Base-by-base conservation (phyloP, 2,113 vertebrate species). In the Hemicordylus capensis region DNA sequence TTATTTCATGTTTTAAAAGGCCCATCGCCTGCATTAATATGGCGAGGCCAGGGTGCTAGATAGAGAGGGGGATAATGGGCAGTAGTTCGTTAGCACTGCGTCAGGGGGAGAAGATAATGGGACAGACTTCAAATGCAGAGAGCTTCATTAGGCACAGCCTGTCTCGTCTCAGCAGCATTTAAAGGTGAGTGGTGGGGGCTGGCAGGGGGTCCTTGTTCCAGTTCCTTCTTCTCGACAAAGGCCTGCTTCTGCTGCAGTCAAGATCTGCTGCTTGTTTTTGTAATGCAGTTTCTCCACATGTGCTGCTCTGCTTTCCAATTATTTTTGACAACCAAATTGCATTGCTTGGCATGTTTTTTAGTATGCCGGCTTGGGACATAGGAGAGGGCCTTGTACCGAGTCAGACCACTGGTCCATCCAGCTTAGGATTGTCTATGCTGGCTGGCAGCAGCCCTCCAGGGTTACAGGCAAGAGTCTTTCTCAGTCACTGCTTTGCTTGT, bases 71-170 rank as follows among this genome's bases (percentile, higher is more conserved):
- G 89, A 31, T 46, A 85, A 58, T 0, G 0, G 83, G 20, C 4
- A 26, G 0, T 63, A 85, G 63, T n/a, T 85, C 28, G 39, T 1
- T 87, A 74, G 76, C 28, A 0, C 58, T 15, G 80, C 76, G 1
- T 76, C 82, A 88, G 78, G 78, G 85, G 83, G 10, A 59, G 75
- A 58, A 58, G 44, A 77, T 46, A 78, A 48, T 59, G 39, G 37
- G 54, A 22, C 4, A 39, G 72, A 8, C 15, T 91, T n/a, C 58
- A 75, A 15, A 69, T 64, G 64, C 58, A 46, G 69, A 77, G 46
- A 70, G 39, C 69, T 85, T 92, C 78, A 11, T 88, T 73, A 94
- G 81, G 80, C 77, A 39, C 86, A 8, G 0, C 17, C 61, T 67
- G 0, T 0, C 37, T n/a, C 61, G 82, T 75, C 80, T 3, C 0